Percentiles rank a stretch among this genome's conserved stretches.
phyloP scores from a whole-genome alignment of 2,113 vertebrate species.

The Eretmochelys imbricata region DNA sequence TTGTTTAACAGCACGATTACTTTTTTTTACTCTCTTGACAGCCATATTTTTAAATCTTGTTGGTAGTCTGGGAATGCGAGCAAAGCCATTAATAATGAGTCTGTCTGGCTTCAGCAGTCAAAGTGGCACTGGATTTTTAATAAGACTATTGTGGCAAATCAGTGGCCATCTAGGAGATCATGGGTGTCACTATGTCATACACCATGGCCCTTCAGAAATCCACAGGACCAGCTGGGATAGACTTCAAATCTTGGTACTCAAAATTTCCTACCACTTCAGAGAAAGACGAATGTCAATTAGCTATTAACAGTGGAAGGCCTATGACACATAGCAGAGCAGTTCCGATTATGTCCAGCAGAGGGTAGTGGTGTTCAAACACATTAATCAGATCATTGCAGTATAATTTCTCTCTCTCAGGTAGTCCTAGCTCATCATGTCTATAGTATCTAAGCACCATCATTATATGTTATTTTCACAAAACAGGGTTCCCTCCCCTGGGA shows the following conservation, averaged over 20 bases:
- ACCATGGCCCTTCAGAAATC: not conserved
- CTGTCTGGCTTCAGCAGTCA: not conserved
- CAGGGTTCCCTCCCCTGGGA: not conserved
- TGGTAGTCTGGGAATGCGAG: not conserved
- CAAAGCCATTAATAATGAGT: not conserved
- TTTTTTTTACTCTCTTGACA: no score
- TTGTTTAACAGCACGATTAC: no score
- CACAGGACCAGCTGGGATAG: not conserved
- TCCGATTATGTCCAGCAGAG: not conserved
- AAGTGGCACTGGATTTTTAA: not conserved
- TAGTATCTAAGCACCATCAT: not conserved
- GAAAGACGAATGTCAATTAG: not conserved
- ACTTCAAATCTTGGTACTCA: fast-evolving
- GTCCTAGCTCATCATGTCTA: not conserved
- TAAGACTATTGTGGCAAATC: not conserved
- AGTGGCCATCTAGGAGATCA: not conserved
- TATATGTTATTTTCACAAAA: not conserved
- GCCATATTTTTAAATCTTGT: not conserved
- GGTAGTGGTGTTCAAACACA: not conserved
- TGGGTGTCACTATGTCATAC: not conserved
- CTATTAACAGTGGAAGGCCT: not conserved
- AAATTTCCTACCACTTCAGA: not conserved
- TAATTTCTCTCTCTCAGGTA: fast-evolving
- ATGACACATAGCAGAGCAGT: not conserved
- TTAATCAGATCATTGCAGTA: not conserved